Base-by-base conservation (phyloP, 2,888 invertebrate genomes). In the Xanthia icteritia region DNA sequence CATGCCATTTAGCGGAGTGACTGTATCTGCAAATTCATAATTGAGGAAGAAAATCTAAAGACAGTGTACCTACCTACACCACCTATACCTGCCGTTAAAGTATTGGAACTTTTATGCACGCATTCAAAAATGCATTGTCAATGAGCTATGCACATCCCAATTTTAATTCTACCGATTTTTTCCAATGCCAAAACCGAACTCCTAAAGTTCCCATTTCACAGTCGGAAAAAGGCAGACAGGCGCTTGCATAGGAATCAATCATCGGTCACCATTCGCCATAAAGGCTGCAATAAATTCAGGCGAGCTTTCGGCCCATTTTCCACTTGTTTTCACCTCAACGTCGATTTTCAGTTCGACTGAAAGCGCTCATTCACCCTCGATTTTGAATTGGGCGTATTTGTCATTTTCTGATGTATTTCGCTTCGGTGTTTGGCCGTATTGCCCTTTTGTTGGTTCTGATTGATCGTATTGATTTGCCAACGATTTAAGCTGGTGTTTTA, bases 301-400 rank as follows among this genome's bases (percentile, higher is more conserved):
- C 86, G 86, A 84, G 90, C 88, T 90, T 90, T 90, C 92, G 89
- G 88, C 87, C 92, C 92, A 94, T 95, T 95, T 95, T 94, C 95
- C 95, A 93, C 92, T 91, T 92, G 93, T 94, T 94, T 95, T 94
- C 95, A 95, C 95, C 94, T 94, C 92, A 83, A 89, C 88, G 86
- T 85, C 89, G 89, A 89, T 89, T 88, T 84, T 84, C 82, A 84
- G 85, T 82, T 77, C 78, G 72, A 79, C 80, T 84, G 88, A 82
- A 89, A 89, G 87, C 85, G 81, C 88, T 88, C 89, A 88, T 88
- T 89, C 86, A 86, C 81, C 88, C 81, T 86, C 90, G 86, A 89
- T 88, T 86, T 88, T 87, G 87, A 86, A 86, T 87, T 82, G 86
- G 81, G 79, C 85, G 85, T 89, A 92, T 92, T 92, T 92, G 92